A percentile compares a stretch with the other conserved stretches of the same genome.
Conservation (phyloP, 2,888 invertebrate species). For the Synanthedon myopaeformis region DNA sequence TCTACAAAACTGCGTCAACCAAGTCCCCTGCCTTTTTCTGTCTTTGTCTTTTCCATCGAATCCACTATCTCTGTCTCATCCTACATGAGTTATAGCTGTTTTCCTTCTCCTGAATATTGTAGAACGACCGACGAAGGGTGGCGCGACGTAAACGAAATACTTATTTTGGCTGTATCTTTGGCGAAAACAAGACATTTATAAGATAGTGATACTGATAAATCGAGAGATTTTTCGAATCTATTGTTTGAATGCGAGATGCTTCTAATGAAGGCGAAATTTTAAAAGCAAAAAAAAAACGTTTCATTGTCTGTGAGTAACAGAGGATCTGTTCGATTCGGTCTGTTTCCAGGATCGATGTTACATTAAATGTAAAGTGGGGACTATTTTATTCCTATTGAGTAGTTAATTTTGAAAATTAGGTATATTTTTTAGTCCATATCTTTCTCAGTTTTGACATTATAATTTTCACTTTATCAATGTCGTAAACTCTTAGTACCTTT, state of each 20-base stretch:
- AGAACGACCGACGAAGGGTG: conserved; percentile 28
- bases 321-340: no score
- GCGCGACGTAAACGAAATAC: conserved; percentile 46
- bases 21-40: conserved; percentile 12
- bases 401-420: no score
- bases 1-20: conserved; percentile 26
- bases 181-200: conserved; percentile 56
- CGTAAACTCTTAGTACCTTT: no score
- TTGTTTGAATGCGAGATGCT: conserved; percentile 2
- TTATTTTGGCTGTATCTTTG: conserved; percentile 44
- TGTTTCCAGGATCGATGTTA: no score
- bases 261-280: no score
- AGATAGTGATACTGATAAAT: conserved; percentile 38
- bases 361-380: no score
- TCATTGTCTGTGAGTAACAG: background rate
- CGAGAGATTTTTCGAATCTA: conserved; percentile 21
- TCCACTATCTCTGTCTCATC: conserved; percentile 16
- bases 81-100: conserved; percentile 52
- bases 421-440: no score
- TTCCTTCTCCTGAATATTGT: conserved; percentile 45
- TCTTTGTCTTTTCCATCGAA: conserved; percentile 1
- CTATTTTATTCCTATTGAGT: no score
- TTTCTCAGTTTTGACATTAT: no score
- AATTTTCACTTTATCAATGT: no score
- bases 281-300: no score